phyloP scores from a whole-genome alignment of 92 coral and sea anemone genomes.

The Umimayanthus chanpuru region DNA sequence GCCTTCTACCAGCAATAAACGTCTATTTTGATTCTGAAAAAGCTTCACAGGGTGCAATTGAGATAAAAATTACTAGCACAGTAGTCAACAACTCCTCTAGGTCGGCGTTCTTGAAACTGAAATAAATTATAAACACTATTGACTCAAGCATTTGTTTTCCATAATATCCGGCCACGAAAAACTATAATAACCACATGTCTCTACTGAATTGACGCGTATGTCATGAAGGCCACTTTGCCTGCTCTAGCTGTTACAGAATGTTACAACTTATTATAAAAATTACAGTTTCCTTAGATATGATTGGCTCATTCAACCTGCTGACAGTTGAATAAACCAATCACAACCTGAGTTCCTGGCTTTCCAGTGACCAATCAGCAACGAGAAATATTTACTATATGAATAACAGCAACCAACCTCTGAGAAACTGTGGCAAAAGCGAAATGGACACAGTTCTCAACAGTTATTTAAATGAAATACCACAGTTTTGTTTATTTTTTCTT shows the following conservation, averaged over 20 bases:
- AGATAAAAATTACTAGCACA: background rate
- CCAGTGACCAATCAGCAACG: too few species aligned
- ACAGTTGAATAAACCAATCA: too few species aligned
- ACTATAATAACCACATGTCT: background rate
- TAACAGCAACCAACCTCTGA: too few species aligned
- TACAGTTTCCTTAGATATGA: too few species aligned
- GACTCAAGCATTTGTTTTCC: background rate
- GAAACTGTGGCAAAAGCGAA: too few species aligned
- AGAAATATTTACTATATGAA: too few species aligned
- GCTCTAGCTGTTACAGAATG: background rate
- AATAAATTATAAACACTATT: background rate
- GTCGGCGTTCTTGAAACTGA: background rate
- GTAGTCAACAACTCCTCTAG: background rate
- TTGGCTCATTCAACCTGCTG: too few species aligned
- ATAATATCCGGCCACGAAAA: background rate
- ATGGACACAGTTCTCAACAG: too few species aligned
- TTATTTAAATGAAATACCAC: too few species aligned
- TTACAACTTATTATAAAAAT: background rate
- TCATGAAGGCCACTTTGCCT: background rate
- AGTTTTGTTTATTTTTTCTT: too few species aligned
- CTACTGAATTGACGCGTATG: background rate
- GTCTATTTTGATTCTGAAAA: background rate
- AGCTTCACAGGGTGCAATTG: too few species aligned
- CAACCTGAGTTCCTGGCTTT: too few species aligned
- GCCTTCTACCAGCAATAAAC: background rate